Base-by-base conservation (phyloP, 2,797 vertebrate genomes). In the Tympanoctomys barrerae region DNA sequence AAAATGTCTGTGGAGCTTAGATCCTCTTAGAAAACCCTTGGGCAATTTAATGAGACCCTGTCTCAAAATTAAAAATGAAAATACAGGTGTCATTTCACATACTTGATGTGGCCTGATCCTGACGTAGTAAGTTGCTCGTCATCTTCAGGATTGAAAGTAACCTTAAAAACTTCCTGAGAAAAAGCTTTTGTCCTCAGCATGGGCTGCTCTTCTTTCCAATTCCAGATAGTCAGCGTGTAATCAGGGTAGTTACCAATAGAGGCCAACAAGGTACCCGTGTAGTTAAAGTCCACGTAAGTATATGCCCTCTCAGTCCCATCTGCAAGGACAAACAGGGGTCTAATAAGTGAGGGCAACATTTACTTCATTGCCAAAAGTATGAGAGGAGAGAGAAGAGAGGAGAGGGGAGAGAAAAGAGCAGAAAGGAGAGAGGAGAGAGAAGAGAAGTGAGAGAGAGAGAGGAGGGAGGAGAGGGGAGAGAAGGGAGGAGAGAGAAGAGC, bases 21-120 rank as follows among this genome's bases (percentile, higher is more conserved):
- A 21, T 70, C n/a, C 24, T 87, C 61, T 66, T 66, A 87, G 73
- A 71, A 75, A 49, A 77, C 0, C 42, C 26, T 28, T 73, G 22
- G 11, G 39, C 71, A 73, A 42, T 39, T 42, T 73, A 73, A 39
- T 73, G 39, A 73, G 36, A 26, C 10, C 10, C 22, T 73, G 71
- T 26, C 22, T 42, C 10, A 73, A 73, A 73, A 70, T 71, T 71
- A 70, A 36, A 70, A 70, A 73, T 26, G 59, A 39, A 71, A 73
- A 26, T 3, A 46, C 71, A 75, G 42, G 13, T 8, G 21, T 46
- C 57, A 52, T 8, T 31, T 57, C 19, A 97, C 98, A 97, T 98
- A 99, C 99, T 98, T 99, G 98, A 99, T 99, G 97, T 99, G 99
- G 92, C 99, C 99, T 14, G 98, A 98, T 97, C 99, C 99, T 1